Evolutionary conservation across 2,888 invertebrate genomes (phyloP).

Genomic region (Polydrusus tereticollis): DNA sequence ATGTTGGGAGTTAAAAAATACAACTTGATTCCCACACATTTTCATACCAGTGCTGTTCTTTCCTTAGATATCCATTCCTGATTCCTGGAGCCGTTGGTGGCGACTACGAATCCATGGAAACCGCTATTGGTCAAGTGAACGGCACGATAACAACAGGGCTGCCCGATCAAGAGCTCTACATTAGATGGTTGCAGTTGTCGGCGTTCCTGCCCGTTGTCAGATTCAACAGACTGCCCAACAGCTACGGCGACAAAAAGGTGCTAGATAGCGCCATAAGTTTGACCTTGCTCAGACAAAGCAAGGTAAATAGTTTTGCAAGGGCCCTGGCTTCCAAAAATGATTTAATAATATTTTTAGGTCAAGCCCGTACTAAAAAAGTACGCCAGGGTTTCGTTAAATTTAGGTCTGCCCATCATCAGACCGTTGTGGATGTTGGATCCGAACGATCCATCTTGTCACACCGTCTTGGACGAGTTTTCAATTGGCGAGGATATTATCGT

Average conservation of each 20-base stretch:
- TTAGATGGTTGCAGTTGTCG: constrained; percentile 91
- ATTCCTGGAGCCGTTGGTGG: constrained; percentile 96
- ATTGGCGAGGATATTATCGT: constrained; percentile 92
- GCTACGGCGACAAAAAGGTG: constrained; percentile 83
- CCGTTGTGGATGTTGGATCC: constrained; percentile 93
- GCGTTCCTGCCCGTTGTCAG: constrained; percentile 93
- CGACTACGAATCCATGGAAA: constrained; percentile 77
- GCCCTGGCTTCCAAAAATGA: too few relatives aligned
- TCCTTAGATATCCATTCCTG: constrained; percentile 81
- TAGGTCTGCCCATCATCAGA: constrained; percentile 86
- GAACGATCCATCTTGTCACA: constrained; percentile 81
- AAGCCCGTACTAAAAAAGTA: constrained; percentile 83
- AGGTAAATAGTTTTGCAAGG: too few relatives aligned
- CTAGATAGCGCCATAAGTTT: constrained; percentile 83
- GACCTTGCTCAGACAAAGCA: constrained; percentile 80
- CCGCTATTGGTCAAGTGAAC: constrained; percentile 66
- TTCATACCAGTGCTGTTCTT: not conserved
- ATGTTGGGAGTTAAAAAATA: too few relatives aligned
- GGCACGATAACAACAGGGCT: constrained; percentile 69
- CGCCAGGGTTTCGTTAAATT: constrained; percentile 82
- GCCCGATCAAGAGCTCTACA: constrained; percentile 86
- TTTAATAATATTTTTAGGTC: constrained; percentile 69
- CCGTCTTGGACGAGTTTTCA: constrained; percentile 87
- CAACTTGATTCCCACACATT: too few relatives aligned
- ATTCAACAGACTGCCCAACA: constrained; percentile 90